Conservation (phyloP, 2,113 vertebrate species). For the Prolemur simus region DNA sequence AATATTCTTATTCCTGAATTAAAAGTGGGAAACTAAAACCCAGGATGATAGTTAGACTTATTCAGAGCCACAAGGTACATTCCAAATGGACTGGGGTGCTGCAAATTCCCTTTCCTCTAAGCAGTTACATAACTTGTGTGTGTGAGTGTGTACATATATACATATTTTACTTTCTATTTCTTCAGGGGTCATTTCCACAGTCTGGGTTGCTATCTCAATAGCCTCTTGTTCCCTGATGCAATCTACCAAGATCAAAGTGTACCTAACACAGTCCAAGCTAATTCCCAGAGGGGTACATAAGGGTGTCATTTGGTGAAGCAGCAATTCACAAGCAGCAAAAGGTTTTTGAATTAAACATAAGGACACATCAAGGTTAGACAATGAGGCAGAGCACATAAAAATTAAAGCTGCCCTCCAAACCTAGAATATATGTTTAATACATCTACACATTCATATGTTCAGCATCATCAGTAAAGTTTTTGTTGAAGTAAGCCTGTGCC, state of each 20-base stretch:
- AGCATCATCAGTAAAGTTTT: slow-evolving; percentile 20
- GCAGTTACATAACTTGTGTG: not conserved
- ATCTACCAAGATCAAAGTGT: not conserved
- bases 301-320: not conserved
- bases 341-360: slow-evolving; percentile 3
- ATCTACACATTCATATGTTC: not conserved
- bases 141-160: not conserved
- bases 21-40: not conserved
- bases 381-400: not conserved
- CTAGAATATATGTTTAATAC: not conserved
- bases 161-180: slow-evolving; percentile 16
- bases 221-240: not conserved
- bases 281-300: not conserved
- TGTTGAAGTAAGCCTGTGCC: not conserved
- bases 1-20: not conserved
- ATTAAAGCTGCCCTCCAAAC: not conserved
- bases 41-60: not conserved
- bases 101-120: not conserved
- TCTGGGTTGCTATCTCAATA: not conserved
- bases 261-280: not conserved
- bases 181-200: not conserved
- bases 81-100: not conserved
- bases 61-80: not conserved
- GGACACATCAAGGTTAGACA: not conserved
- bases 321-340: not conserved